These are phyloP conservation scores for Equus przewalskii DNA, from an alignment of 2,113 vertebrate genomes.

Conservation along the genomic window DNA sequence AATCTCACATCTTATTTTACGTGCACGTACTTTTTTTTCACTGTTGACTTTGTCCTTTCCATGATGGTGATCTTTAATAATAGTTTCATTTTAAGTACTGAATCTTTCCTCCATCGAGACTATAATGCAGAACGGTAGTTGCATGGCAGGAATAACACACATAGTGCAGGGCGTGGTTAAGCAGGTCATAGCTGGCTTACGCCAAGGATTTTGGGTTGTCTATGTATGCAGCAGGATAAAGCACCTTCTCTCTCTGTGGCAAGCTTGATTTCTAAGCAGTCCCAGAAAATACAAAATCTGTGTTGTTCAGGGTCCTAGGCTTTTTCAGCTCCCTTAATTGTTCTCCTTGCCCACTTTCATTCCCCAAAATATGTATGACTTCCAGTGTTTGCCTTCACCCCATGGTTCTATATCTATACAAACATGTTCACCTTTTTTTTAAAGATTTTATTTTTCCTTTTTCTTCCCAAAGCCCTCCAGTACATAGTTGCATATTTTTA, in stretches of 20 bases:
- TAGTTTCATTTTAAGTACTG: not conserved
- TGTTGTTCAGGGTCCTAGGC: not conserved
- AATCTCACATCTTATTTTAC: not conserved
- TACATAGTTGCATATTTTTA: too few relatives aligned
- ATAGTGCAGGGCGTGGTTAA: too few relatives aligned
- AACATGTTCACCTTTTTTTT: not conserved
- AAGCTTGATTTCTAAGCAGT: not conserved
- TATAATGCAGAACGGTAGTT: not conserved
- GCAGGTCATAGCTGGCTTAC: not conserved
- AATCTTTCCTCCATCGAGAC: not conserved
- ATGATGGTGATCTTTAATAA: not conserved
- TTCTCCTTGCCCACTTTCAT: not conserved
- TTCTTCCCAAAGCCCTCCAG: too few relatives aligned
- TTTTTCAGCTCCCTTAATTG: not conserved
- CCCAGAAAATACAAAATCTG: not conserved
- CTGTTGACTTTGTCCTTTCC: not conserved
- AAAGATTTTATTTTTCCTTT: too few relatives aligned
- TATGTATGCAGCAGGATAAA: not conserved
- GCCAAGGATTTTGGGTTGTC: not conserved
- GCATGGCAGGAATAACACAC: not conserved
- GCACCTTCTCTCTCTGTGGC: not conserved
- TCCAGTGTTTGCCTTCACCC: not conserved
- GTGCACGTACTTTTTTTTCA: not conserved
- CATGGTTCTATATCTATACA: not conserved
- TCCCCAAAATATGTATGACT: not conserved